Evolutionary conservation across 2,888 invertebrate species (phyloP), one percentile per base, ranked within the genome.

Genomic region (Philereme vetulata): DNA sequence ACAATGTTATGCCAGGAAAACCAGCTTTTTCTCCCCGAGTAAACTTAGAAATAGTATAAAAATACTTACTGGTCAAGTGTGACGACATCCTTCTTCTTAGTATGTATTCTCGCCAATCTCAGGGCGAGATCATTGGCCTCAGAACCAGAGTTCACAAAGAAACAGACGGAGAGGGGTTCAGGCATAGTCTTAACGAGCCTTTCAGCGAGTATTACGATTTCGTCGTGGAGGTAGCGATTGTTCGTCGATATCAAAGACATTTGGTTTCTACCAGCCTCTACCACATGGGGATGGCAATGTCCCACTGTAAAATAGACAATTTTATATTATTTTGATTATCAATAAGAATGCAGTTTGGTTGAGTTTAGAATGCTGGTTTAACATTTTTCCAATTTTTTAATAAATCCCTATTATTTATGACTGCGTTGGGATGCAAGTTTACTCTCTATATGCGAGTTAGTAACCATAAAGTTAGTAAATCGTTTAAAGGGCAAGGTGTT

Each of bases 121-220:
- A 99, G 86, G 0, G 99, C 99, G 72, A 99, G 94, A 91, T 99
- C 99, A 85, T 99, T 99, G 6, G 99, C 99, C 90, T 99, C 99
- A 5, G 99, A 99, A 7, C 99, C 99, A 0, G 99, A 99, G 90
- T 99, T 99, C 56, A 98, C 98, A 82, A 99, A 96, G 92, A 96
- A 99, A 78, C 98, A 98, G 4, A 98, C 97, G 11, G 97, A 96
- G 42, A 99, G 92, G 36, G 94, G 93, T 57, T 95, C 95, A 0
- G 99, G 99, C 88, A 99, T 93, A 4, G 97, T 96, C 58, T 94
- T 94, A 10, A 96, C 94, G 68, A 99, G 90, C 67, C 95, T 95
- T 78, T 97, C 94, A 4, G 98, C 99, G 74, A 98, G 97, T 59
- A 98, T 93, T 6, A 98, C 98, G 65, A 99, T 92, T 82, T 98